Base-by-base conservation (phyloP, 2,888 invertebrate genomes). In the Prenolepis imparis region DNA sequence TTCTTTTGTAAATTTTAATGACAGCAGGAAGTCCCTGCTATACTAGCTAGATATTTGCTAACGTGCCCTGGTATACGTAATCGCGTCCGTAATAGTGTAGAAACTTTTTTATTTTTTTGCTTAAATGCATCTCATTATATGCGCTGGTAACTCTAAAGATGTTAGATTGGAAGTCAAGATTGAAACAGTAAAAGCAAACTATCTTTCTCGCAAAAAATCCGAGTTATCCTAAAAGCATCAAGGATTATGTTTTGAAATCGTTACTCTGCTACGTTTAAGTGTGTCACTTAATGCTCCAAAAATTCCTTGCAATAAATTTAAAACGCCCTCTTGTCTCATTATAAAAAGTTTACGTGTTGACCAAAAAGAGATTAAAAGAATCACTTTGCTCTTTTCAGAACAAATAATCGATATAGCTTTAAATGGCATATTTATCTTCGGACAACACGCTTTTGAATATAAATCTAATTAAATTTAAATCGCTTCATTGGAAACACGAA, bases 1-100 rank as follows among this genome's bases (percentile, higher is more conserved):
- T 44, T 70, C 59, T 80, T n/a, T 59, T 59, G 41, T 18, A 24
- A 61, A 80, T 80, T 72, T 21, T 61, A 72, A 80, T 18, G 78
- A 72, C 78, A 59, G 24, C 36, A 44, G 72, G 32, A 44, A 24
- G 18, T 48, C 12, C 21, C 59, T 21, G 70, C 36, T 41, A 68
- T 59, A 44, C 3, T 44, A 48, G n/a, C n/a, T 48, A 44, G 72
- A 44, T 59, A 80, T 72, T 70, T 78, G 32, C 44, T 59, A 70
- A 57, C 18, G 44, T 11, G 24, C 44, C 18, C 44, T 36, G 12
- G 41, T 12, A 48, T 68, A 12, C 39, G 70, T 44, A 59, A 48
- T n/a, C 39, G 21, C 12, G 24, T 21, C 21, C 24, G 8, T 59
- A 70, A 44, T 36, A 39, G 24, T 12, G 48, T 12, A 24, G 36